Evolutionary conservation across 2,888 invertebrate genomes (phyloP), one percentile per base, ranked within the genome.

Genomic region (Lithophane socia): DNA sequence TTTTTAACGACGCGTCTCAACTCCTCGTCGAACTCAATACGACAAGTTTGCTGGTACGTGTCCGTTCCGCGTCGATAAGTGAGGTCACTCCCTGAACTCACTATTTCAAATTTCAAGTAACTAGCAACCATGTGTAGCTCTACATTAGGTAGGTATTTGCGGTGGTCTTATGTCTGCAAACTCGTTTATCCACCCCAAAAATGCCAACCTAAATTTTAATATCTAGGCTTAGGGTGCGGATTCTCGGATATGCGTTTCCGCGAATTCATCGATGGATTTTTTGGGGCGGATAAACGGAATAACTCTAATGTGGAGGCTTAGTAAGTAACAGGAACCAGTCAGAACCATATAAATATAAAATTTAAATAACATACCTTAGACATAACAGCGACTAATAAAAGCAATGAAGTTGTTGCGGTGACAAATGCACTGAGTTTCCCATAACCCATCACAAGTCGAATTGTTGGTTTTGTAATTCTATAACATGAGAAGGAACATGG

Each of bases 401-500:
- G 86, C 21, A 96, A 87, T 16, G 96, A 96, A 3, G 95, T 92
- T 16, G 86, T 87, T 12, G 95, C 94, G 9, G 96, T 96, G 13
- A 96, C 93, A 79, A 94, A 92, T 2, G 96, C 96, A 82, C 96
- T 96, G 47, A 96, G 88, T 82, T 94, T 96, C 12, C 96, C 94
- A 80, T 95, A 95, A 54, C 96, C 96, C 90, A 96, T 93, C 52
- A 96, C 93, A 9, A 96, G 91, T 37, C 95, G 95, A 79, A 96
- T 96, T 5, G 96, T 96, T 12, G 96, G 96, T 85, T 96, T 96
- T 5, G 95, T 95, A 82, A 96, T 94, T 81, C 96, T 96, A 90
- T 71, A 92, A 93, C 16, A 63, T 73, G 78, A 66, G 75, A n/a
- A n/a, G 7, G 9, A 13, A 37, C 13, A 67, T 67, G 52, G 29